phyloP scores from a whole-genome alignment of 2,113 vertebrate genomes.

The Sphyrna mokarran region DNA sequence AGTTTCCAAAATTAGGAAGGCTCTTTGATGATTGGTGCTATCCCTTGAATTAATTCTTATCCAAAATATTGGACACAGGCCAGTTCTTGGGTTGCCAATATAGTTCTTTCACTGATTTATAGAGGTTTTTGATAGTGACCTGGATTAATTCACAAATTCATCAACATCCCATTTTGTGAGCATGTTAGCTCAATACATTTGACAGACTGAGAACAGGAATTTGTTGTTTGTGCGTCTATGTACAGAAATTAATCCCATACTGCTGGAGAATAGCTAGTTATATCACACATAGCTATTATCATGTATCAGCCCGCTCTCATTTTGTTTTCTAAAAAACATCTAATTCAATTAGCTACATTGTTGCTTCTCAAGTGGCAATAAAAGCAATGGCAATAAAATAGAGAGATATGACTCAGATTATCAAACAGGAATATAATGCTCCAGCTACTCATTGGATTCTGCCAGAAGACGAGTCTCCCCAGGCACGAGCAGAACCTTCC shows the following conservation, averaged over 20 bases:
- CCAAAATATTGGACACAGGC: neutral
- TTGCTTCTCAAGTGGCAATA: neutral
- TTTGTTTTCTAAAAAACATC: neutral
- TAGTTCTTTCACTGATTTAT: neutral
- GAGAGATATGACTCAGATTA: neutral
- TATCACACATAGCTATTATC: neutral
- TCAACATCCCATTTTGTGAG: neutral
- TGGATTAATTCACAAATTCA: neutral
- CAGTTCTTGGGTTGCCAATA: neutral
- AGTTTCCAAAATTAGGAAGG: neutral
- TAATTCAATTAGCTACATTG: neutral
- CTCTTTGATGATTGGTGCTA: neutral
- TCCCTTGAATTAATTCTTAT: neutral
- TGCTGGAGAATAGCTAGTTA: neutral
- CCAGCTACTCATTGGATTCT: neutral
- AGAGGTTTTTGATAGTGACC: neutral
- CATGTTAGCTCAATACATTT: neutral
- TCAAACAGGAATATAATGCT: neutral
- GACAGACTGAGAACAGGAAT: neutral
- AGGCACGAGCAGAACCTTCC: neutral
- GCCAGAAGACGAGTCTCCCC: neutral
- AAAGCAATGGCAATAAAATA: neutral
- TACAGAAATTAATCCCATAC: neutral
- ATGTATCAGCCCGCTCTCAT: neutral
- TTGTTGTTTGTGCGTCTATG: neutral